Evolutionary conservation across 2,888 invertebrate species (phyloP).

Genomic region (Mythimna lalbum): DNA sequence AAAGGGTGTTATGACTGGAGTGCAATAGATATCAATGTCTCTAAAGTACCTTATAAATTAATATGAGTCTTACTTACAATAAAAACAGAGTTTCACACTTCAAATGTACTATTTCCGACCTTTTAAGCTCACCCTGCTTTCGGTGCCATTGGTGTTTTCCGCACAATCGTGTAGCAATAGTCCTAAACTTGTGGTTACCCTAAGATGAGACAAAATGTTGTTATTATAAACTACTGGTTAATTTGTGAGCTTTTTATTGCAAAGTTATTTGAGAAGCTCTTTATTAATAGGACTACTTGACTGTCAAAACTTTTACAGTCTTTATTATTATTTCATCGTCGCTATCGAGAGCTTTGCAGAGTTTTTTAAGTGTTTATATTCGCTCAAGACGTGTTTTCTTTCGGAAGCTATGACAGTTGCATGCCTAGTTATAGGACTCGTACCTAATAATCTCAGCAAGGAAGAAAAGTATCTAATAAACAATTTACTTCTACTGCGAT

Average conservation of each 20-base stretch:
- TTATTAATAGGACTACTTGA: constrained; percentile 20
- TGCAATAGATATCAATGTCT: background rate
- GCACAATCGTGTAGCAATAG: background rate
- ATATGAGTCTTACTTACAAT: background rate
- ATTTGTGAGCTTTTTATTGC: constrained; percentile 39
- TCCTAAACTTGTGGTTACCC: constrained; percentile 64
- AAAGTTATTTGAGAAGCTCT: constrained; percentile 32
- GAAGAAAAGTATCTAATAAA: background rate
- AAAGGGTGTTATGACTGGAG: background rate
- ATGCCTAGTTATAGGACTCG: too few relatives aligned
- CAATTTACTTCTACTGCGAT: background rate
- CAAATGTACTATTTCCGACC: background rate
- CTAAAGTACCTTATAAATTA: background rate
- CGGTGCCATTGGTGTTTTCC: background rate
- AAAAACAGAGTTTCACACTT: background rate
- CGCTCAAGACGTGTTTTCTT: constrained; percentile 5
- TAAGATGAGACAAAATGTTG: constrained; percentile 54
- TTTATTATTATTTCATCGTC: background rate
- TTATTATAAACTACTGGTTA: constrained; percentile 66
- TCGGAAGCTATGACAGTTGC: background rate
- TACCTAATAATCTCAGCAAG: background rate
- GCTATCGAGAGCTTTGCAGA: background rate
- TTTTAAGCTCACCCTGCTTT: background rate
- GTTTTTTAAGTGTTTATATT: constrained; percentile 9
- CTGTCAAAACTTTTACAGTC: constrained; percentile 11